Conservation (phyloP, 2,888 invertebrate species). For the Meiosimyza decipiens region DNA sequence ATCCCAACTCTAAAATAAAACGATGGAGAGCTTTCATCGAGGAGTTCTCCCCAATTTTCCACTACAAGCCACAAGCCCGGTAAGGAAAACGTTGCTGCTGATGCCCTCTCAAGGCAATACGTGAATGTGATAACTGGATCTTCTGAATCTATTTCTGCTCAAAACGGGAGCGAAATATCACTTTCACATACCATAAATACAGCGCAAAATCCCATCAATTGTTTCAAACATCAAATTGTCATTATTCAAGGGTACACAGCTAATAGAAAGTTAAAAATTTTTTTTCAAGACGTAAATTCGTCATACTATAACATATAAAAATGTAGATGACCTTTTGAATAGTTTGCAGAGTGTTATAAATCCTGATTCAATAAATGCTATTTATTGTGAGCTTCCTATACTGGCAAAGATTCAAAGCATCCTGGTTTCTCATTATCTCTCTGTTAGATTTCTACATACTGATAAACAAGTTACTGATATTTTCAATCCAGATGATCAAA, state of each 20-base stretch:
- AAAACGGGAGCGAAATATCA: slow-evolving; percentile 36
- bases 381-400: slow-evolving; percentile 32
- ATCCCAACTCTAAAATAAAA: too few species aligned
- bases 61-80: too few species aligned
- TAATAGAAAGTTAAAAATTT: slow-evolving; percentile 23
- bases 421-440: slow-evolving; percentile 30
- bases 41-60: too few species aligned
- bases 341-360: slow-evolving; percentile 34
- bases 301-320: slow-evolving; percentile 23
- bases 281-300: slow-evolving; percentile 31
- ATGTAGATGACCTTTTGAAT: slow-evolving; percentile 23
- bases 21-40: too few species aligned
- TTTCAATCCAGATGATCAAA: slow-evolving; percentile 39
- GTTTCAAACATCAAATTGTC: slow-evolving; percentile 40
- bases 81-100: slow-evolving; percentile 41
- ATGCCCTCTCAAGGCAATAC: slow-evolving; percentile 42
- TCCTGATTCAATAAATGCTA: slow-evolving; percentile 30
- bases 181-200: slow-evolving; percentile 31
- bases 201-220: slow-evolving; percentile 31
- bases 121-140: slow-evolving; percentile 5
- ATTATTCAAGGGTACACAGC: slow-evolving; percentile 28
- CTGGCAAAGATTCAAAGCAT: slow-evolving; percentile 34
- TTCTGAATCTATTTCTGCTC: not conserved
- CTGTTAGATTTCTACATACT: slow-evolving; percentile 35
- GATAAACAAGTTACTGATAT: slow-evolving; percentile 37